phyloP scores from a whole-genome alignment of 2,888 invertebrate genomes.

The Elegia similella region DNA sequence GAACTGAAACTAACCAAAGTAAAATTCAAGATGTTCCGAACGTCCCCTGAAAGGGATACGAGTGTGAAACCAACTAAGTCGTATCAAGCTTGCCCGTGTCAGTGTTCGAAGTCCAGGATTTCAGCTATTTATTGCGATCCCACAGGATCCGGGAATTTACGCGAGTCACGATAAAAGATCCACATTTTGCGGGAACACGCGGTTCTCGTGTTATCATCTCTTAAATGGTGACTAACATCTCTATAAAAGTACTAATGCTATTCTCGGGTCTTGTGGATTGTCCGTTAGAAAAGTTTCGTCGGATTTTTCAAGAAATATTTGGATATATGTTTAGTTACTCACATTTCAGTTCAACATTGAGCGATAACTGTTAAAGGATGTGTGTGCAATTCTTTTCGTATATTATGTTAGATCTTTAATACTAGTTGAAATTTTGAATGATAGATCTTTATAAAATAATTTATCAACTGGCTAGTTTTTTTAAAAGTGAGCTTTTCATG shows the following conservation, averaged over 20 bases:
- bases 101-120: conserved; percentile 73
- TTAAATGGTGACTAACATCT: conserved; percentile 34
- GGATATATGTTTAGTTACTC: too few relatives aligned
- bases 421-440: too few relatives aligned
- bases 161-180: conserved; percentile 64
- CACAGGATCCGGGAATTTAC: conserved; percentile 69
- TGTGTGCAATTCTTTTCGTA: too few relatives aligned
- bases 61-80: conserved; percentile 45
- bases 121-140: conserved; percentile 77
- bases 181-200: conserved; percentile 36
- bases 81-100: conserved; percentile 64
- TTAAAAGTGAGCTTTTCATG: too few relatives aligned
- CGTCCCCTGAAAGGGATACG: conserved; percentile 32
- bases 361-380: too few relatives aligned
- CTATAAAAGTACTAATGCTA: conserved; percentile 26
- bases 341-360: too few relatives aligned
- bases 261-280: conserved; percentile 26
- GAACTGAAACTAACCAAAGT: not conserved
- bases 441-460: too few relatives aligned
- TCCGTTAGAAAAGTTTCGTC: too few relatives aligned
- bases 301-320: too few relatives aligned
- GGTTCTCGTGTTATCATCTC: conserved; percentile 32
- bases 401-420: too few relatives aligned
- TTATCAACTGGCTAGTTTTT: too few relatives aligned
- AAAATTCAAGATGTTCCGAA: conserved; percentile 23